phyloP scores from a whole-genome alignment of 2,888 invertebrate species.

The Nomada fabriciana region DNA sequence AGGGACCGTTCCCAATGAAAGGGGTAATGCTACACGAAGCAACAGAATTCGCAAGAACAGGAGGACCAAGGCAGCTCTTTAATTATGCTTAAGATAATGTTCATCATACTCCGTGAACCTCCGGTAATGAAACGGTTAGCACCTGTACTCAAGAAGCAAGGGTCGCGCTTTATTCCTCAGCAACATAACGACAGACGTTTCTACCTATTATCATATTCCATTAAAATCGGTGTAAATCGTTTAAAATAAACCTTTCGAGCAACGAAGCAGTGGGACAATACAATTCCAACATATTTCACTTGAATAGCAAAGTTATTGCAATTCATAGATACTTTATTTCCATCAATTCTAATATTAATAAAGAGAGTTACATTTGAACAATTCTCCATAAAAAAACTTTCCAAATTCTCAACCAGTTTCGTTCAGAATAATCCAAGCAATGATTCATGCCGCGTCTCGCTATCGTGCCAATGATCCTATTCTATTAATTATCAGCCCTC shows the following conservation, averaged over 20 bases:
- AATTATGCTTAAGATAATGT: constrained; percentile 23
- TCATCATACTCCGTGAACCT: constrained; percentile 1
- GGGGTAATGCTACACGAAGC: not conserved
- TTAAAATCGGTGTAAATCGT: not conserved
- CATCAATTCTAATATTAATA: not conserved
- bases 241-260: not conserved
- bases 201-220: not conserved
- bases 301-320: too few species aligned
- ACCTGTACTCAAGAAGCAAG: constrained; percentile 3
- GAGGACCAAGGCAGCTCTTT: constrained; percentile 5
- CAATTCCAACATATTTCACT: too few species aligned
- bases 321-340: too few species aligned
- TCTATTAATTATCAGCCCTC: constrained; percentile 41
- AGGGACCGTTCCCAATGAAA: not conserved
- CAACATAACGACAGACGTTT: not conserved
- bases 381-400: too few species aligned
- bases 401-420: not conserved
- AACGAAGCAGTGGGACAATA: not conserved
- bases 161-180: not conserved
- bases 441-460: not conserved
- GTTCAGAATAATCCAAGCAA: not conserved
- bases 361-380: too few species aligned
- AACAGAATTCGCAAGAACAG: not conserved
- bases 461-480: not conserved
- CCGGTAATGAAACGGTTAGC: constrained; percentile 23